Evolutionary conservation across 2,113 vertebrate species (phyloP).

Genomic region (Grus americana): DNA sequence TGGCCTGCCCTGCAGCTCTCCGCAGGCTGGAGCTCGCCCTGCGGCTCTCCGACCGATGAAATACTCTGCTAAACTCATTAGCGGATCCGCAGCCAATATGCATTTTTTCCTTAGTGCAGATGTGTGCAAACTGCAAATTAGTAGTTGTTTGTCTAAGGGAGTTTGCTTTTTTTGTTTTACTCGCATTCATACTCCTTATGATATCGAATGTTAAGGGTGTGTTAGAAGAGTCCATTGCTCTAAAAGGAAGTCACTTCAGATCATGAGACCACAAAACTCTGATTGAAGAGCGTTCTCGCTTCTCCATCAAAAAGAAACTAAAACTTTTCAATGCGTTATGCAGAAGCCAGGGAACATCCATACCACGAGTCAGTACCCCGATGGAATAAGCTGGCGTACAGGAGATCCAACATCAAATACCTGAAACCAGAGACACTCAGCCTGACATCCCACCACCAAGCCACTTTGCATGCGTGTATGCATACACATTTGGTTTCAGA

Average conservation of each 20-base stretch:
- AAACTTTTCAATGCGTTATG: background rate
- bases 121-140: background rate
- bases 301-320: background rate
- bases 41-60: background rate
- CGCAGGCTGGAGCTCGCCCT: background rate
- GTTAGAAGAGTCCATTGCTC: background rate
- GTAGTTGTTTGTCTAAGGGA: background rate
- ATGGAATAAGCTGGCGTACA: background rate
- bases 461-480: fast-evolving
- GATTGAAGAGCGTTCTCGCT: background rate
- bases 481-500: fast-evolving
- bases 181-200: background rate
- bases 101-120: background rate
- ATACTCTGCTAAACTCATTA: background rate
- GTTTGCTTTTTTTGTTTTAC: background rate
- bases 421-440: fast-evolving
- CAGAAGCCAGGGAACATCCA: background rate
- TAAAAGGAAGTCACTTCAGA: background rate
- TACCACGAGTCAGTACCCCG: background rate
- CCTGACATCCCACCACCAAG: background rate
- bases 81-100: background rate
- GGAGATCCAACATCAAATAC: background rate
- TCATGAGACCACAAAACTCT: fast-evolving
- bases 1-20: background rate
- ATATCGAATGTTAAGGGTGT: too few species aligned